These are phyloP conservation scores for Boloria euphrosyne DNA, from an alignment of 2,888 invertebrate species.

Conservation along the genomic window DNA sequence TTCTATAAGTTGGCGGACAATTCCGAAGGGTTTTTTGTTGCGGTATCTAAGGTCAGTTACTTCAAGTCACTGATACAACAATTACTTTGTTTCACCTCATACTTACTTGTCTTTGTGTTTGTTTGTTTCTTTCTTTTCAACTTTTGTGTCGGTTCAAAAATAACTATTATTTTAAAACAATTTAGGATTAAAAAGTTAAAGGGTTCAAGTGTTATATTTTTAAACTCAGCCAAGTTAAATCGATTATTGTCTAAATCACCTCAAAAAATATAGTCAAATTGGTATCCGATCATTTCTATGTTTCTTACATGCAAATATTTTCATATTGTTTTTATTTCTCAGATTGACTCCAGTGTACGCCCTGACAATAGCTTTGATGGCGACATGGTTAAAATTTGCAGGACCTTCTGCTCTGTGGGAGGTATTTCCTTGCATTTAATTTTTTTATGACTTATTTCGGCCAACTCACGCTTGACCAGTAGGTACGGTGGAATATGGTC, in stretches of 20 bases:
- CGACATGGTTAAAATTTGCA: constrained; percentile 55
- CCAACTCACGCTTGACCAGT: no score
- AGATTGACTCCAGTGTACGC: constrained; percentile 52
- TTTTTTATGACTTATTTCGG: no score
- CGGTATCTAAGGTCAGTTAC: constrained; percentile 50
- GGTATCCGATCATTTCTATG: no score
- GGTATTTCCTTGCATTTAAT: constrained; percentile 33
- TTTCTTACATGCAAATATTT: no score
- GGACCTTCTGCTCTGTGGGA: constrained; percentile 67
- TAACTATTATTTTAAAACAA: not conserved
- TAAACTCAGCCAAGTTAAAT: no score
- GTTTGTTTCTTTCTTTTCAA: no score
- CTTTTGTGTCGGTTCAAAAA: no score
- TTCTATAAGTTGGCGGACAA: constrained; percentile 38
- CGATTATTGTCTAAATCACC: no score
- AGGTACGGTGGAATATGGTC: not conserved
- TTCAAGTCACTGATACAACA: not conserved
- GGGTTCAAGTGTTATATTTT: not conserved
- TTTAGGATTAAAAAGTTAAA: not conserved
- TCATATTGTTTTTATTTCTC: constrained; percentile 16
- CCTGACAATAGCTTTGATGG: constrained; percentile 45
- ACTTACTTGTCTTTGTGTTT: no score
- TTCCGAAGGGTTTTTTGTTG: constrained; percentile 44
- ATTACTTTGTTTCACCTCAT: no score
- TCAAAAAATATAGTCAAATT: no score